phyloP scores from a whole-genome alignment of 2,888 invertebrate genomes.

The Trachelus tabidus region DNA sequence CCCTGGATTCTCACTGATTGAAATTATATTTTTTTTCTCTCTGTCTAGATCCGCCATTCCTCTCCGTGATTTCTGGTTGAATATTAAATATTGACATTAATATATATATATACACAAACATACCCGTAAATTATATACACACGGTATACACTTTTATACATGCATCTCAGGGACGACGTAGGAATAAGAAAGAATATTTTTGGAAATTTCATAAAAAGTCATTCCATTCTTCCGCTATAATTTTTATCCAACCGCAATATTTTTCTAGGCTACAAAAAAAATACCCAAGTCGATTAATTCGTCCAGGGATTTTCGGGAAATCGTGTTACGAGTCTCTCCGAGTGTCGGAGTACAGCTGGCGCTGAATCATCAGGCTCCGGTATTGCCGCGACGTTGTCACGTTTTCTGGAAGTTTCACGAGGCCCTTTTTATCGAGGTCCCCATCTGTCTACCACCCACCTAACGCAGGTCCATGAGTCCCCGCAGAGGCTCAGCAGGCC shows the following conservation, averaged over 20 bases:
- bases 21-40: constrained; percentile 47
- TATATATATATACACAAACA: too few relatives aligned
- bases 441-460: neutral
- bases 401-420: constrained; percentile 24
- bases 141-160: too few relatives aligned
- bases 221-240: neutral
- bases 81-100: neutral
- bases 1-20: constrained; percentile 36
- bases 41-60: constrained; percentile 21
- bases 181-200: too few relatives aligned
- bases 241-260: neutral
- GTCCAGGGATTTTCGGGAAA: neutral
- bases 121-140: too few relatives aligned
- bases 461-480: neutral
- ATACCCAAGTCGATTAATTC: neutral
- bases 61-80: neutral
- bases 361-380: constrained; percentile 49
- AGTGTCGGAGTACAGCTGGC: constrained; percentile 43
- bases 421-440: constrained; percentile 15
- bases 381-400: constrained; percentile 34
- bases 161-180: too few relatives aligned
- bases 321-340: neutral
- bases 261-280: neutral
- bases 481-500: neutral
- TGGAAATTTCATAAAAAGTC: neutral